A percentile compares a stretch with the other conserved stretches of the same genome.
Conservation (phyloP, 2,888 invertebrate genomes). For the Blastobasis lacticolella region DNA sequence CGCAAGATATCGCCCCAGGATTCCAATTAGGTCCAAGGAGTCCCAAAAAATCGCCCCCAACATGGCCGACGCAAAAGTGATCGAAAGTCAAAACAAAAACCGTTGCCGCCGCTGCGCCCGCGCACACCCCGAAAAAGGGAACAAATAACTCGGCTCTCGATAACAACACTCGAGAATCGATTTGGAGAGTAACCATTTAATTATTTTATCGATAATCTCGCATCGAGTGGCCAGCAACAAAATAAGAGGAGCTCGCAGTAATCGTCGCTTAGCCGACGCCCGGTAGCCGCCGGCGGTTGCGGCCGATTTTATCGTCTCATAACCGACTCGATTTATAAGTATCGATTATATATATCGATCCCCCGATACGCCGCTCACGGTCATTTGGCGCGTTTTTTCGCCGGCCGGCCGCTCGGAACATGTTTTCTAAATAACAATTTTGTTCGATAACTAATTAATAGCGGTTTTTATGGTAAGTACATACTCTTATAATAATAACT, state of each 20-base stretch:
- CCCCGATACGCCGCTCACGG: constrained; percentile 58
- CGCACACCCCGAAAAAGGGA: constrained; percentile 51
- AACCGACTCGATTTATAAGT: constrained; percentile 73
- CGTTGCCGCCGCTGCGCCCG: too few species aligned
- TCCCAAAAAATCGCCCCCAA: not conserved
- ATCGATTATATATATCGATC: constrained; percentile 71
- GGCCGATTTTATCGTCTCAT: constrained; percentile 70
- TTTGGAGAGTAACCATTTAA: constrained; percentile 74
- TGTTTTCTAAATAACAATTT: constrained; percentile 29
- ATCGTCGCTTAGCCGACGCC: constrained; percentile 71
- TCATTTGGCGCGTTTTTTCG: constrained; percentile 60
- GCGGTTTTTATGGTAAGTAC: constrained; percentile 19
- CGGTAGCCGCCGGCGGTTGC: constrained; percentile 69
- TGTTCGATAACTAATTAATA: constrained; percentile 31
- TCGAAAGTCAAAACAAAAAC: constrained; percentile 8
- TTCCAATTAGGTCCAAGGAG: not conserved
- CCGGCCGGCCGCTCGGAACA: constrained; percentile 29
- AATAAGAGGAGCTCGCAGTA: constrained; percentile 64
- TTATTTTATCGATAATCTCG: constrained; percentile 75
- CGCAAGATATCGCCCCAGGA: not conserved
- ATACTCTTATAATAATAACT: constrained; percentile 21
- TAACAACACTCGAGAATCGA: constrained; percentile 74
- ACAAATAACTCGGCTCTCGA: constrained; percentile 60
- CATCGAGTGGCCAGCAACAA: constrained; percentile 53
- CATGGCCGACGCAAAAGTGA: constrained; percentile 10